Base-by-base conservation (phyloP, 1,140 invertebrate genomes). In the Drosophila watanabei region DNA sequence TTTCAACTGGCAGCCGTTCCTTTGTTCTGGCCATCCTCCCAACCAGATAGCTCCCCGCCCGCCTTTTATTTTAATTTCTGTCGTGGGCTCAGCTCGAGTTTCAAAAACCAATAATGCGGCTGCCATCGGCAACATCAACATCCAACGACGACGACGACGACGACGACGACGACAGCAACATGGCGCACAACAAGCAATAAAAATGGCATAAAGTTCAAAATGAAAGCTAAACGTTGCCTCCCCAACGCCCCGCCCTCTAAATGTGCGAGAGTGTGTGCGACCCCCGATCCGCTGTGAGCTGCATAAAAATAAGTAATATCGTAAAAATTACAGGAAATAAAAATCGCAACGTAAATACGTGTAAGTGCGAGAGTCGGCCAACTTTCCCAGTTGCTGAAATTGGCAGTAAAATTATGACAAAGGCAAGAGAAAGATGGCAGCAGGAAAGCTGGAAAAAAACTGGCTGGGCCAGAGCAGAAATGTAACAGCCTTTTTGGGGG, bases 231-330 rank as follows among this genome's bases (percentile, higher is more conserved):
- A 79, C 70, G 79, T 45, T 71, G 75, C 52, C 63, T 52, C 62
- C 62, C 76, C 51, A 61, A 57, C 11, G 24, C 62, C 41, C 58
- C 20, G 49, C 18, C 39, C 10, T 16, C 56, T 37, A 37, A 33
- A 48, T 32, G 20, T 60, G 49, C 18, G 18, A 20, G 1, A 35
- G 11, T 54, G 33, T 45, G 39, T 46, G 20, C 60, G 43, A 48
- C 61, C 35, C 56, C 52, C 46, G 72, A 39, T 75, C 65, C 61
- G 79, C 68, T 89, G 86, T 90, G 85, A 59, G 86, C 66, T 86
- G 86, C 85, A 89, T 89, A 90, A 89, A 89, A 89, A 85, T 89
- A 89, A 89, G 86, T 89, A 89, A 89, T 89, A 90, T 89, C 85
- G 85, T 89, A 81, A 90, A 88, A 89, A 89, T 89, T 89, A 90